Conservation (phyloP, 2,113 vertebrate genomes). For the Leptodactylus fuscus region DNA sequence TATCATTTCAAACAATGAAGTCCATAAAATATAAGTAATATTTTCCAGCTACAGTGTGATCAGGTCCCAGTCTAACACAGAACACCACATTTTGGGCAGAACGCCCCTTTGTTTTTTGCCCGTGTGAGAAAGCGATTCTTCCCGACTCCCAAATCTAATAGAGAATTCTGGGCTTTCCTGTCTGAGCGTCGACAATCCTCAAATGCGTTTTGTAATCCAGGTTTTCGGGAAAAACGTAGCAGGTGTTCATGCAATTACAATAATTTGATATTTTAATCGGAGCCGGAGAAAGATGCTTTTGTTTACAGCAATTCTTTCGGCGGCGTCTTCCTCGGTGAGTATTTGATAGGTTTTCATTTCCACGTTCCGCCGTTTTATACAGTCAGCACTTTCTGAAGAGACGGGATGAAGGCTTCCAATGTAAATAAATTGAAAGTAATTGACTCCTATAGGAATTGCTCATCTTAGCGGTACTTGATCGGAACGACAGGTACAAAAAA, state of each 20-base stretch:
- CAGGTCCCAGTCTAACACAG: no score
- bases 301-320: neutral
- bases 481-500: neutral
- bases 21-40: no score
- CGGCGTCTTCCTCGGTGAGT: neutral
- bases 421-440: slow-evolving; percentile 45
- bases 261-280: slow-evolving; percentile 42
- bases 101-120: neutral
- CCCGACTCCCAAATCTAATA: slow-evolving; percentile 38
- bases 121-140: neutral
- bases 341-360: slow-evolving; percentile 18
- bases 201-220: slow-evolving; percentile 15
- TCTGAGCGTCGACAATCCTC: slow-evolving; percentile 14
- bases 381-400: slow-evolving; percentile 22
- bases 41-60: no score
- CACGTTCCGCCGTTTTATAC: neutral
- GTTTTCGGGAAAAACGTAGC: slow-evolving; percentile 15
- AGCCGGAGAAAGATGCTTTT: slow-evolving; percentile 2
- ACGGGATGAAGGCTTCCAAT: slow-evolving; percentile 33
- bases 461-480: neutral
- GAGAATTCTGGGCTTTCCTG: slow-evolving; percentile 10
- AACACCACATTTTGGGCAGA: slow-evolving; percentile 23
- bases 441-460: slow-evolving; percentile 40
- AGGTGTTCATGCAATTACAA: slow-evolving; percentile 47
- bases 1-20: no score